Conservation (phyloP, 2,113 vertebrate genomes). For the Campylomormyrus tamandua region DNA sequence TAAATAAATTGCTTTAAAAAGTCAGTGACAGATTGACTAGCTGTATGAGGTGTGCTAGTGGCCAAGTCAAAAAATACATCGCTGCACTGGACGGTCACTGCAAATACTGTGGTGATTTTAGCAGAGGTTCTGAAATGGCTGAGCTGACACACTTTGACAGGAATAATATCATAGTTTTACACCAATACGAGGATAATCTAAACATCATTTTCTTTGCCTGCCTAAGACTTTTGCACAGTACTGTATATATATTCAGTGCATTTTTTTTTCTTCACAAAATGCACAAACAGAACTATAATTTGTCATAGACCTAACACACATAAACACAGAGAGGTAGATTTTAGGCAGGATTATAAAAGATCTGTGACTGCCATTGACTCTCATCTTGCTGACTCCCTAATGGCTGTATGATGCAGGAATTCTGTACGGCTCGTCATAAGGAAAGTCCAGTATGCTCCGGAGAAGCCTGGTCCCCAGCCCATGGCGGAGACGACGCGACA, state of each 20-base stretch:
- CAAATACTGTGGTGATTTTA: no score
- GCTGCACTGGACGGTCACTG: no score
- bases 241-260: neutral
- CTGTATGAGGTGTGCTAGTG: no score
- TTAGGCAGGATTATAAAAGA: neutral
- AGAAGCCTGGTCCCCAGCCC: conserved; percentile 82
- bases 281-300: neutral
- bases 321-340: neutral
- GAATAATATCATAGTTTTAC: no score
- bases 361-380: neutral
- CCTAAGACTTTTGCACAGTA: no score
- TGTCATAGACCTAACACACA: neutral
- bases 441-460: conserved; percentile 88
- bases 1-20: no score
- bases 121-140: no score
- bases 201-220: no score
- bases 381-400: neutral
- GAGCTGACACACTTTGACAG: no score
- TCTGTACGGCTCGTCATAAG: conserved; percentile 88
- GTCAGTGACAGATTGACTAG: no score
- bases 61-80: no score
- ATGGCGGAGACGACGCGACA: conserved; percentile 87
- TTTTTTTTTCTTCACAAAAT: neutral
- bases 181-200: no score
- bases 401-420: conserved; percentile 61